Evolutionary conservation across 2,797 vertebrate genomes (phyloP).

Genomic region (Miichthys miiuy): DNA sequence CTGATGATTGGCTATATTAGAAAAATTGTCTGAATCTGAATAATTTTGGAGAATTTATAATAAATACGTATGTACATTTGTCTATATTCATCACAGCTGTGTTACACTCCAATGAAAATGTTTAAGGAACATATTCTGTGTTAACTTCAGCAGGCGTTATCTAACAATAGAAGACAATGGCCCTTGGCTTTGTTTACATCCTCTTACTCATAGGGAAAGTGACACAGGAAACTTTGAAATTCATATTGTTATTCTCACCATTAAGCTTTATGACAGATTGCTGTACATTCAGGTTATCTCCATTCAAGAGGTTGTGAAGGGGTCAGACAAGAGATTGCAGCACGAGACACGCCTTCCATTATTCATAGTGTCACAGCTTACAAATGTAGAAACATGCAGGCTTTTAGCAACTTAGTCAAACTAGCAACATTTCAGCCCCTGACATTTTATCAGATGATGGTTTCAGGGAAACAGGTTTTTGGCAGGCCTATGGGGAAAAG

Average conservation of each 20-base stretch:
- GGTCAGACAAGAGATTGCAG: conserved; percentile 49
- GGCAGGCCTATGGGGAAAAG: neutral
- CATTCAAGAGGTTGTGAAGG: conserved; percentile 36
- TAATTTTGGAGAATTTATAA: too few relatives aligned
- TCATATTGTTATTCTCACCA: conserved; percentile 42
- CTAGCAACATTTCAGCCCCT: conserved; percentile 7
- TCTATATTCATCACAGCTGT: too few relatives aligned
- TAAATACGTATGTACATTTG: too few relatives aligned
- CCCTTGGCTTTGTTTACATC: conserved; percentile 33
- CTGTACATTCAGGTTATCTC: conserved; percentile 45
- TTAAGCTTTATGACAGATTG: conserved; percentile 47
- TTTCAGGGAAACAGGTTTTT: conserved; percentile 3
- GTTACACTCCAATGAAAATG: neutral
- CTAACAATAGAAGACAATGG: conserved; percentile 7
- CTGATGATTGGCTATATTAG: too few relatives aligned
- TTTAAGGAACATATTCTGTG: conserved; percentile 10
- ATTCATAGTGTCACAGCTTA: conserved; percentile 55
- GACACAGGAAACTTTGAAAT: conserved; percentile 40
- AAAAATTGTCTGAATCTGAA: too few relatives aligned
- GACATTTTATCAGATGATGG: conserved; percentile 24
- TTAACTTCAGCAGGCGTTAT: conserved; percentile 14
- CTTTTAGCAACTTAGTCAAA: conserved; percentile 25
- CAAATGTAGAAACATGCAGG: conserved; percentile 36
- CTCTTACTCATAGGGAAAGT: conserved; percentile 8
- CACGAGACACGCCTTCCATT: conserved; percentile 45